Percentiles rank a stretch among this genome's conserved stretches.
Conservation (phyloP, 2,113 vertebrate genomes). For the Myocastor coypus region DNA sequence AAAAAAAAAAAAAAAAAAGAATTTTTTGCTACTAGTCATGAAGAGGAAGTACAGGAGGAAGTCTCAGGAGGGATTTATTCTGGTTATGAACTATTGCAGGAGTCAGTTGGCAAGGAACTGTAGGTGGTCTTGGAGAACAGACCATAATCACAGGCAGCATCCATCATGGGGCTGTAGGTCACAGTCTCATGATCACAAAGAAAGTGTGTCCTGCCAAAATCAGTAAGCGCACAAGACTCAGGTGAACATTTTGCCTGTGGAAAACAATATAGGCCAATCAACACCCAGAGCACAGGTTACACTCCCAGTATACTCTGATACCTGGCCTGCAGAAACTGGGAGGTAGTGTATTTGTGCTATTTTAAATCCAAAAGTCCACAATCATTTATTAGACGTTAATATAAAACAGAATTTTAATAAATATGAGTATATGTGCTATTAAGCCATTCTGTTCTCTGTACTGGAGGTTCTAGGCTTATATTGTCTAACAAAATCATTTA, state of each 20-base stretch:
- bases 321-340: background rate
- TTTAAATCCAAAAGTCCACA: background rate
- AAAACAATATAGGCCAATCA: background rate
- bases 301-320: background rate
- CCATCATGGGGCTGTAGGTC: background rate
- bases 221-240: background rate
- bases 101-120: background rate
- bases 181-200: background rate
- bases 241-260: background rate
- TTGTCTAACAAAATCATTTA: background rate
- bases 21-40: background rate
- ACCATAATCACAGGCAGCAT: background rate
- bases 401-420: background rate
- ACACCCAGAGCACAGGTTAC: background rate
- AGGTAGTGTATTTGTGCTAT: background rate
- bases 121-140: background rate
- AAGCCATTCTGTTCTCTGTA: background rate
- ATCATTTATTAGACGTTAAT: background rate
- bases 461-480: background rate
- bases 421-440: background rate
- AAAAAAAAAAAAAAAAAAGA: too few relatives aligned
- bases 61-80: background rate
- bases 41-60: background rate
- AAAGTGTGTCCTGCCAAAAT: background rate
- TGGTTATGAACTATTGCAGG: background rate